Percentiles rank a stretch among this genome's conserved stretches.
Evolutionary conservation across 2,797 vertebrate species (phyloP).

Genomic region (Hydrolagus colliei): DNA sequence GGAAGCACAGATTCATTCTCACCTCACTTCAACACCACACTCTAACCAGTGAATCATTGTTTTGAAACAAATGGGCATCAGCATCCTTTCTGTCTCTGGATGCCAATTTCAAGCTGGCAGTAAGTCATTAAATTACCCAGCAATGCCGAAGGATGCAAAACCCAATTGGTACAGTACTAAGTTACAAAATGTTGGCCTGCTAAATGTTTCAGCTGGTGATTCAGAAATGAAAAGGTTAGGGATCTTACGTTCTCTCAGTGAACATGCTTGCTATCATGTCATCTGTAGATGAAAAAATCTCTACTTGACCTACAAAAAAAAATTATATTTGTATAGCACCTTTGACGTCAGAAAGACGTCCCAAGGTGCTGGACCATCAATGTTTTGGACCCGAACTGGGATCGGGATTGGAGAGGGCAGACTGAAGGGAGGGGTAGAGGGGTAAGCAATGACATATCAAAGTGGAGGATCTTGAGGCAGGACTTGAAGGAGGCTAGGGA

Average conservation of each 20-base stretch:
- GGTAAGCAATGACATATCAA: too few species aligned
- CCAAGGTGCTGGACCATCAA: not conserved
- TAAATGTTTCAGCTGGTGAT: not conserved
- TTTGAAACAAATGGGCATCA: not conserved
- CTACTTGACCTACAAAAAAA: not conserved
- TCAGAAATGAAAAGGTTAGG: not conserved
- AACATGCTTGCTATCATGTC: not conserved
- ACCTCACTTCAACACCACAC: not conserved
- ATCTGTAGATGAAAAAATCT: conserved; percentile 1
- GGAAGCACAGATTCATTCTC: not conserved
- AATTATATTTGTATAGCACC: too few species aligned
- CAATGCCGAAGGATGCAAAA: not conserved
- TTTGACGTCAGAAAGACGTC: not conserved
- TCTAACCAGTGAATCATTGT: not conserved
- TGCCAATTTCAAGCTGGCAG: not conserved
- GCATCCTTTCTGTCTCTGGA: not conserved
- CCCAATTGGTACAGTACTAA: not conserved
- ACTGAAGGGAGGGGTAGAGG: too few species aligned
- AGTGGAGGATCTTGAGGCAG: too few species aligned
- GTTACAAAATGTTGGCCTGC: not conserved
- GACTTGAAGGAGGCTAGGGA: too few species aligned
- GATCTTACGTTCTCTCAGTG: not conserved
- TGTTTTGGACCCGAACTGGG: too few species aligned
- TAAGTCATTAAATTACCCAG: not conserved
- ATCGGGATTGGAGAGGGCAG: too few species aligned